Evolutionary conservation across 2,888 invertebrate species (phyloP), one percentile per base, ranked within the genome.

Genomic region (Asteroscopus sphinx): DNA sequence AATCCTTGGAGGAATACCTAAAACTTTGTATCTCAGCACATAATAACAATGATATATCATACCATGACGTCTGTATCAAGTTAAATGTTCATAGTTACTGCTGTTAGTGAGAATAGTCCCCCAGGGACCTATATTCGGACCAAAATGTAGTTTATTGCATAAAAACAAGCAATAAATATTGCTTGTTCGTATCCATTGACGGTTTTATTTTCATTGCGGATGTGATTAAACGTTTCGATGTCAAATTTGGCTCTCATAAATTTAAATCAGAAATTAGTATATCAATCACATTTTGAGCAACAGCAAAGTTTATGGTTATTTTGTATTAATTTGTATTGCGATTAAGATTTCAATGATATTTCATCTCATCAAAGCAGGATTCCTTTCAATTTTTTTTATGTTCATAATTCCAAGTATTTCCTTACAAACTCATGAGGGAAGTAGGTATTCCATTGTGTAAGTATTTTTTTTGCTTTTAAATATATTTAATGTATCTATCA

Each of bases 81-180:
- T 77, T 76, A 72, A 78, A 77, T 71, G 73, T 63, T 56, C 52
- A 59, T 72, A 76, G 76, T 78, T 70, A 62, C 47, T 63, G 65
- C 55, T 57, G 64, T 66, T 72, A 73, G 62, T 68, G 67, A 48
- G 57, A 74, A 84, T 76, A 65, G 67, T 76, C 76, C 83, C 46
- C 81, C 8, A 28, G 84, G 81, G 85, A 76, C 54, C 76, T 60
- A 77, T 81, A 78, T 79, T 77, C 64, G 73, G 68, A 61, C 64
- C 68, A 58, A 55, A 68, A 66, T 66, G 67, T 59, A 70, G 54
- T 70, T 60, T 63, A 72, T 77, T 75, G 63, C 73, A 74, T 72
- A 82, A 80, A 80, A 82, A 80, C 76, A 73, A 63, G 71, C 55
- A 62, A 81, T 83, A 83, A 82, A 82, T 80, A 73, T 69, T 16